phyloP scores from a whole-genome alignment of 2,113 vertebrate genomes.

The Nesogale talazaci region DNA sequence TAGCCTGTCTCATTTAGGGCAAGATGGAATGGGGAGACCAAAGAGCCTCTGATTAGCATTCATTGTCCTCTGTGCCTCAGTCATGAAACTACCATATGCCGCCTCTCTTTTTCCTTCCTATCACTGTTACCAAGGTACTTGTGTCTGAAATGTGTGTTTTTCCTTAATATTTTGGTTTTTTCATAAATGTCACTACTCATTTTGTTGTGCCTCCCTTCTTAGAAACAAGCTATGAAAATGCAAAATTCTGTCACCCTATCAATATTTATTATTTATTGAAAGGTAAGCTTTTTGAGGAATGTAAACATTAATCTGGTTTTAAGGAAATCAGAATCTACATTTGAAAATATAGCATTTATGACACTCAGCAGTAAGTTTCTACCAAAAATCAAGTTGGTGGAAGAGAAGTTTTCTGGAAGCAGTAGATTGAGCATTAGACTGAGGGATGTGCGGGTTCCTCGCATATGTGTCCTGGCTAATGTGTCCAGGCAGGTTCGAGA shows the following conservation, averaged over 20 bases:
- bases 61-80: background rate
- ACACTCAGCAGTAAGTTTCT: background rate
- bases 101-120: constrained; percentile 60
- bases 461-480: no score
- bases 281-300: constrained; percentile 30
- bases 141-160: constrained; percentile 41
- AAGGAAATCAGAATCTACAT: background rate
- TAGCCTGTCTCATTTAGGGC: constrained; percentile 54
- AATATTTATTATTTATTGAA: constrained; percentile 54
- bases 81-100: constrained; percentile 3
- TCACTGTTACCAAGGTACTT: constrained; percentile 50
- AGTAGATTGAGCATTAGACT: background rate
- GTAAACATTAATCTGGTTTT: constrained; percentile 17
- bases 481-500: background rate
- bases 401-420: background rate
- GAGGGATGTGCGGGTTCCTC: no score
- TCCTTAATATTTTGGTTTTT: constrained; percentile 20
- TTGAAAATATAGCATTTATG: background rate
- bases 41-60: constrained; percentile 44
- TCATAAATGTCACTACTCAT: constrained; percentile 35
- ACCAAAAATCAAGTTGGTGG: background rate
- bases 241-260: constrained; percentile 23
- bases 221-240: constrained; percentile 14
- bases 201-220: constrained; percentile 26
- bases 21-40: constrained; percentile 36